phyloP scores from a whole-genome alignment of 2,113 vertebrate genomes.

The Bagarius yarrelli region DNA sequence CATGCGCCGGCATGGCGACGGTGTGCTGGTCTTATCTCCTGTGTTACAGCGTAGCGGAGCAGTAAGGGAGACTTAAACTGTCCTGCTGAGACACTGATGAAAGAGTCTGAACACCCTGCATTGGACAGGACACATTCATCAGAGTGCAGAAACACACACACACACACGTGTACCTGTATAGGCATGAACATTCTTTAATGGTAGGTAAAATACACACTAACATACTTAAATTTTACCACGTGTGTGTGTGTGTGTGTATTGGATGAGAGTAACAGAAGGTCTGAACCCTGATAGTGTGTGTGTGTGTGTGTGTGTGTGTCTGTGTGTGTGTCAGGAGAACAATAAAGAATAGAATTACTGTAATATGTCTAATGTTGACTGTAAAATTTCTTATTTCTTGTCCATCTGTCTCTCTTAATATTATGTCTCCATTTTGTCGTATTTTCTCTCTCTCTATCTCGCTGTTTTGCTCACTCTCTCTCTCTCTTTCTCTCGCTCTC shows the following conservation, averaged over 20 bases:
- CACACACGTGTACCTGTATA: not conserved
- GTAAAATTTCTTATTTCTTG: not conserved
- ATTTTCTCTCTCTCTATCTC: too few species aligned
- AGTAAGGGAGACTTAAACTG: not conserved
- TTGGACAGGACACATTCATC: conserved; percentile 5
- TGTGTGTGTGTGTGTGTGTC: not conserved
- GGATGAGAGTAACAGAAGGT: too few species aligned
- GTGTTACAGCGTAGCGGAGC: not conserved
- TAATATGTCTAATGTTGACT: not conserved
- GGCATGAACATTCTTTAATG: not conserved
- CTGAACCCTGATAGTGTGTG: not conserved
- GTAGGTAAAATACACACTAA: not conserved
- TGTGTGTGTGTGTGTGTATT: not conserved
- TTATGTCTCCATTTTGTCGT: not conserved
- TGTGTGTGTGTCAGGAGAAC: not conserved
- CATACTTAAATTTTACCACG: not conserved
- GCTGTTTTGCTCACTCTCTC: too few species aligned
- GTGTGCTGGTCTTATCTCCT: conserved; percentile 10
- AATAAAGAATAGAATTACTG: not conserved
- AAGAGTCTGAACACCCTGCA: not conserved
- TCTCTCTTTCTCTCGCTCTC: too few species aligned
- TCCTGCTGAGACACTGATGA: conserved; percentile 9
- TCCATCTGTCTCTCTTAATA: not conserved
- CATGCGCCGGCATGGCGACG: conserved; percentile 17
- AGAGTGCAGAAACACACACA: not conserved